phyloP scores from a whole-genome alignment of 2,888 invertebrate genomes.

The Phyllotreta striolata region DNA sequence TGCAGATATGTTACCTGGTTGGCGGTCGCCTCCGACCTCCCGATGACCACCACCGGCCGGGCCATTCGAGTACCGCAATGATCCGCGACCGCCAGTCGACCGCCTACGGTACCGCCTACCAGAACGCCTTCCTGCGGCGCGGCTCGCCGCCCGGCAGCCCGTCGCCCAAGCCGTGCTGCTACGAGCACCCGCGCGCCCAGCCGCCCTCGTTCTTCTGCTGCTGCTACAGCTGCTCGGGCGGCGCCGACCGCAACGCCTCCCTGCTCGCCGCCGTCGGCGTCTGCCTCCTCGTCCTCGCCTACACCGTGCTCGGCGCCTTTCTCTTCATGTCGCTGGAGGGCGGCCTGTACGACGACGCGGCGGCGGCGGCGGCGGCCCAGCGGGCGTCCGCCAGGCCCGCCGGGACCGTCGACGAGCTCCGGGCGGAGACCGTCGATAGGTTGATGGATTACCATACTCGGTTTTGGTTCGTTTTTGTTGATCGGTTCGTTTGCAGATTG shows the following conservation, averaged over 20 bases:
- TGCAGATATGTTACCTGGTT: too few species aligned
- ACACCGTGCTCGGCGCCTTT: conserved; percentile 91
- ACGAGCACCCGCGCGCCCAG: conserved; percentile 50
- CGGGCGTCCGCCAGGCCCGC: conserved; percentile 41
- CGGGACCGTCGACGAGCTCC: conserved; percentile 63
- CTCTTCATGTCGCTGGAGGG: conserved; percentile 88
- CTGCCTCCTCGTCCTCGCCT: conserved; percentile 85
- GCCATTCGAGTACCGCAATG: conserved; percentile 46
- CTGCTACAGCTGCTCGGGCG: conserved; percentile 66
- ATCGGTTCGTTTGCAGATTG: conserved; percentile 61
- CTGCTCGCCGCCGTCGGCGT: conserved; percentile 81
- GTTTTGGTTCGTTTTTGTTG: conserved; percentile 11
- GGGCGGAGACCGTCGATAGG: conserved; percentile 75
- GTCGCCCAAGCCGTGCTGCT: conserved; percentile 56
- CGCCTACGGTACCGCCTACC: conserved; percentile 51
- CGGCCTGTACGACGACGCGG: conserved; percentile 59
- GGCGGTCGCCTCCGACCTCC: too few species aligned
- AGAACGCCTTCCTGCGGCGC: conserved; percentile 55
- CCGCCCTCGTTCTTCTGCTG: conserved; percentile 62
- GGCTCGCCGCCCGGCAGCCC: conserved; percentile 59
- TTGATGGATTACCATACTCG: background rate
- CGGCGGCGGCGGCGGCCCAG: background rate
- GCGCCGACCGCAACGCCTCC: conserved; percentile 64
- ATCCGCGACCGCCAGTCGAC: conserved; percentile 50
- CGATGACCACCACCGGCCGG: too few species aligned